These are phyloP conservation scores for Perca schrenkii DNA, from an alignment of 2,113 vertebrate genomes.

Conservation along the genomic window DNA sequence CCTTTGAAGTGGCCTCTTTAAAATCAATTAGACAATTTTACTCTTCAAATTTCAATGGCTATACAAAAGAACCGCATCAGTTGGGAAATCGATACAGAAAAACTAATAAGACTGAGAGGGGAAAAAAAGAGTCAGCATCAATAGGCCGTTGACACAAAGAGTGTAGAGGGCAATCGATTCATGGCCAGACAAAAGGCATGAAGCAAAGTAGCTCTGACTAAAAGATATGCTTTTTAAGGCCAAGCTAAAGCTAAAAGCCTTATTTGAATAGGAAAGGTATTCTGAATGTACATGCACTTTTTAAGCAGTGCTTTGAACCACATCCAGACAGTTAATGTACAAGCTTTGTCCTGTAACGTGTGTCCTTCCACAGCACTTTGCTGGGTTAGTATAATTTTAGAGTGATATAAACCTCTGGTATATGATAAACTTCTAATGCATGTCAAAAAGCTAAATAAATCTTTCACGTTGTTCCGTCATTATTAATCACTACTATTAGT, in stretches of 20 bases:
- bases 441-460: neutral
- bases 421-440: neutral
- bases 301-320: neutral
- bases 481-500: neutral
- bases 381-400: neutral
- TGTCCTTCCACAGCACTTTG: neutral
- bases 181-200: conserved; percentile 25
- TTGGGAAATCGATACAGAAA: conserved; percentile 63
- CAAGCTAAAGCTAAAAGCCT: conserved; percentile 7
- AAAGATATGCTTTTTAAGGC: conserved; percentile 3
- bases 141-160: conserved; percentile 32
- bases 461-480: neutral
- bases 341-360: neutral
- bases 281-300: neutral
- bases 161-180: conserved; percentile 54
- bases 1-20: neutral
- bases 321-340: neutral
- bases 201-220: conserved; percentile 21
- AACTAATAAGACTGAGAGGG: conserved; percentile 46
- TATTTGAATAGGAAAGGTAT: neutral
- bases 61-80: conserved; percentile 20
- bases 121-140: conserved; percentile 32
- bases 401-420: neutral
- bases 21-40: conserved; percentile 45
- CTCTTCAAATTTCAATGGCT: conserved; percentile 29